Evolutionary conservation across 2,888 invertebrate genomes (phyloP), one percentile per base, ranked within the genome.

Genomic region (Eulithis prunata): DNA sequence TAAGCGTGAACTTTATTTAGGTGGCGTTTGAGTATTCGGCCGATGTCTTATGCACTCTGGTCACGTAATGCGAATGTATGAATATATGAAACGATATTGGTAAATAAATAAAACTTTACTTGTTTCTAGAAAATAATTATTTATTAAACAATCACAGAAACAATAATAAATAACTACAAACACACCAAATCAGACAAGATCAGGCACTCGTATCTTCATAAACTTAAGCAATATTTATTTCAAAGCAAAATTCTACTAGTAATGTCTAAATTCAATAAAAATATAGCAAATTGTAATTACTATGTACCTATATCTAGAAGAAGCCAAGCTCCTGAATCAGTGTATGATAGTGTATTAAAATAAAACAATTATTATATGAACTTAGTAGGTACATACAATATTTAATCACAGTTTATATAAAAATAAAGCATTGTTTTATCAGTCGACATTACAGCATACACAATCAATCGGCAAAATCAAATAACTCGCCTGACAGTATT

Each of bases 341-440:
- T 76, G 71, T 78, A 78, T 77, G 79, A 81, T 78, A 78, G 78
- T 84, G 78, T 81, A 82, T 81, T 77, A 83, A 88, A 84, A 85
- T 83, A 82, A 83, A 82, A 80, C 71, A 70, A 66, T 41, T 67
- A 5, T 66, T 84, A 84, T 47, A 71, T 72, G 67, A 74, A 86
- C 86, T 84, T 88, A 85, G 82, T 80, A 84, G 79, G 82, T 80
- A 84, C 80, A 83, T 79, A 84, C 79, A 83, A 85, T 85, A 88
- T 71, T 81, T 89, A 88, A 91, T 91, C 91, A 91, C 92, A 91
- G 91, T 91, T 1, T 21, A 21, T 21, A 90, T 86, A 90, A 90
- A 89, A 91, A 89, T 91, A 92, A 92, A 92, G 90, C 92, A 89
- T 88, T 82, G 87, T 87, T 85, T 87, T 84, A 86, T 91, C 88